phyloP scores from a whole-genome alignment of 2,888 invertebrate species.

The Andrena trimmerana region DNA sequence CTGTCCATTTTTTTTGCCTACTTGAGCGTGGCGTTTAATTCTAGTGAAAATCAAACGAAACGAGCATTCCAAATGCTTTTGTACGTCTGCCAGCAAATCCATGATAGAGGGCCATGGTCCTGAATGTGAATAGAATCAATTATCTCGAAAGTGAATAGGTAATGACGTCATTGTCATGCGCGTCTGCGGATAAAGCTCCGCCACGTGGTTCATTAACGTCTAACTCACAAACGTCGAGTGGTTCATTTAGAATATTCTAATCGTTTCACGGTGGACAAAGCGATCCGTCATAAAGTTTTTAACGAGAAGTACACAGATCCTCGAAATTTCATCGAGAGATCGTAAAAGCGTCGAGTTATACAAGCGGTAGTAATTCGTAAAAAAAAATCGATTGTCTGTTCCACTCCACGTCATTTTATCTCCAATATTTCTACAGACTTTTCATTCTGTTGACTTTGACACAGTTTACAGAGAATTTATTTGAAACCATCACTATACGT shows the following conservation, averaged over 20 bases:
- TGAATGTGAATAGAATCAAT: slow-evolving; percentile 63
- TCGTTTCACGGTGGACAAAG: slow-evolving; percentile 19
- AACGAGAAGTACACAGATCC: slow-evolving; percentile 7
- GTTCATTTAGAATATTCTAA: slow-evolving; percentile 29
- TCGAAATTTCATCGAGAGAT: slow-evolving; percentile 13
- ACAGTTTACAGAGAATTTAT: too few relatives aligned
- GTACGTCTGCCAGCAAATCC: slow-evolving; percentile 17
- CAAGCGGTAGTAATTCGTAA: neutral
- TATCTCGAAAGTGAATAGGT: slow-evolving; percentile 56
- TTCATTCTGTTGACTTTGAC: too few relatives aligned
- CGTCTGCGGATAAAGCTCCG: slow-evolving; percentile 36
- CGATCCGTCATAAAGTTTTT: slow-evolving; percentile 26
- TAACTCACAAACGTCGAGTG: slow-evolving; percentile 27
- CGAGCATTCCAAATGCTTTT: slow-evolving; percentile 9
- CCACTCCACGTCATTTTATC: too few relatives aligned
- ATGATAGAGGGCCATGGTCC: slow-evolving; percentile 3
- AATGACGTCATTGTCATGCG: slow-evolving; percentile 56
- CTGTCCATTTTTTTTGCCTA: neutral
- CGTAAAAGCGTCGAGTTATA: slow-evolving; percentile 21
- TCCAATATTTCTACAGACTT: too few relatives aligned
- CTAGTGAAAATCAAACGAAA: slow-evolving; percentile 3
- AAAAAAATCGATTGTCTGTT: too few relatives aligned
- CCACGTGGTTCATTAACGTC: slow-evolving; percentile 47
- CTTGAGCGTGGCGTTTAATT: neutral
- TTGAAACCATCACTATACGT: too few relatives aligned